A percentile compares a stretch with the other conserved stretches of the same genome.
These are phyloP conservation scores for Myripristis jacobus DNA, from an alignment of 2,797 vertebrate genomes.

Conservation along the genomic window DNA sequence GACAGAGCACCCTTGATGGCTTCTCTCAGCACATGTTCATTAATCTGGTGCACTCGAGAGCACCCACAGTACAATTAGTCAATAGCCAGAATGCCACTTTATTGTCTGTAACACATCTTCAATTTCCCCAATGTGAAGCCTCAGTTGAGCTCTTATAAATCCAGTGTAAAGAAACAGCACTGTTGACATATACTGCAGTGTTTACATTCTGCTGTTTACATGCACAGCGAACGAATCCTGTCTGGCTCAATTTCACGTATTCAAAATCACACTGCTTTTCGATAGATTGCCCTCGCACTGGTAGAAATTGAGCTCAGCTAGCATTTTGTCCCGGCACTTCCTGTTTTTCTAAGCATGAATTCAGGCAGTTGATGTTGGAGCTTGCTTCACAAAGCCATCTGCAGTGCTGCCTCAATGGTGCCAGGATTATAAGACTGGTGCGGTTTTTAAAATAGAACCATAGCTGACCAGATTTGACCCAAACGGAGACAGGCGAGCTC, in stretches of 20 bases:
- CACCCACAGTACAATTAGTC: conserved; percentile 69
- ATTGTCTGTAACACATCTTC: conserved; percentile 54
- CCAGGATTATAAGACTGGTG: conserved; percentile 56
- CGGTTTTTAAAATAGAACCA: conserved; percentile 59
- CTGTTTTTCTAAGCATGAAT: conserved; percentile 51
- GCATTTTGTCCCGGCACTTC: conserved; percentile 54
- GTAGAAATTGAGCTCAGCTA: conserved; percentile 49
- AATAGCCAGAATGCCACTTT: conserved; percentile 55
- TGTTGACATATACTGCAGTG: conserved; percentile 46
- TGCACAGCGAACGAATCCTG: conserved; percentile 54
- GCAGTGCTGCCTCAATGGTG: conserved; percentile 54
- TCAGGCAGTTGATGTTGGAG: conserved; percentile 58
- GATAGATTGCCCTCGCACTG: conserved; percentile 47
- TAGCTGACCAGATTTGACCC: conserved; percentile 53
- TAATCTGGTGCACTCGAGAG: conserved; percentile 73
- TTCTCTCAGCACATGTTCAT: conserved; percentile 72
- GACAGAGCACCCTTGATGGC: conserved; percentile 65
- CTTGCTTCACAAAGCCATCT: conserved; percentile 68
- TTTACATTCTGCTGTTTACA: conserved; percentile 53
- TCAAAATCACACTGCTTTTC: conserved; percentile 41
- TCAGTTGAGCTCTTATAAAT: conserved; percentile 58
- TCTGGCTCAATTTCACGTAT: conserved; percentile 53
- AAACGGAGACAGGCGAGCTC: conserved; percentile 24
- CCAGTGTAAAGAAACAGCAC: conserved; percentile 39
- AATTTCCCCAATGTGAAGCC: conserved; percentile 34